Conservation (phyloP, 2,113 vertebrate species). For the Chamaea fasciata region DNA sequence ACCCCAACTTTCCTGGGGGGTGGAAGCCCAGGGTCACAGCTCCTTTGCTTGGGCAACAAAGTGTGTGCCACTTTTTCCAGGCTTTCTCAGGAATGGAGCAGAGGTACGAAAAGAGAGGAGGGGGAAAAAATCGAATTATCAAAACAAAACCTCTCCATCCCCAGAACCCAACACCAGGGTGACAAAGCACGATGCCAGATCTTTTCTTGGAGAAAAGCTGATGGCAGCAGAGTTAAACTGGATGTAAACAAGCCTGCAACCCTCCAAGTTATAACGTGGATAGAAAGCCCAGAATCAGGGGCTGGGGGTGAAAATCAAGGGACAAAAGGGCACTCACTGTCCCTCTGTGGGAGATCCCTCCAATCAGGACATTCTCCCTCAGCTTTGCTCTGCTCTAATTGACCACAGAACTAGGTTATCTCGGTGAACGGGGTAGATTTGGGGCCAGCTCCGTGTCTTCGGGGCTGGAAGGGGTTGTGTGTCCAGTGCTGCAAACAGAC, state of each 20-base stretch:
- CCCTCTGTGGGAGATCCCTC: background rate
- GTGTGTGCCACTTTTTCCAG: background rate
- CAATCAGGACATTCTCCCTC: slow-evolving; percentile 11
- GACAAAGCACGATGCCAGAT: rapidly evolving
- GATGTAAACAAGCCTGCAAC: rapidly evolving
- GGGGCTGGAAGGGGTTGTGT: slow-evolving; percentile 21
- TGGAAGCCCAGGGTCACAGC: rapidly evolving
- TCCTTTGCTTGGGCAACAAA: background rate
- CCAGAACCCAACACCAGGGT: rapidly evolving
- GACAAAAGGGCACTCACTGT: background rate
- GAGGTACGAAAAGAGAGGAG: background rate
- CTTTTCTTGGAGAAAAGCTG: background rate
- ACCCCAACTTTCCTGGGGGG: background rate
- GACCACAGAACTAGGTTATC: background rate
- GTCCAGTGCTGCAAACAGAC: background rate
- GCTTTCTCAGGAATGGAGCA: background rate
- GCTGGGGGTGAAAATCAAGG: background rate
- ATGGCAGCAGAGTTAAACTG: background rate
- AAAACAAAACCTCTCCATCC: background rate
- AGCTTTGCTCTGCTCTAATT: background rate
- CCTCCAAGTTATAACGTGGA: rapidly evolving
- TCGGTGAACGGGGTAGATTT: background rate
- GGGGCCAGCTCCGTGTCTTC: background rate
- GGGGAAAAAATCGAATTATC: background rate
- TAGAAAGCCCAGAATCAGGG: background rate